These are phyloP conservation scores for Tapera naevia DNA, from an alignment of 2,797 vertebrate species.

Conservation along the genomic window DNA sequence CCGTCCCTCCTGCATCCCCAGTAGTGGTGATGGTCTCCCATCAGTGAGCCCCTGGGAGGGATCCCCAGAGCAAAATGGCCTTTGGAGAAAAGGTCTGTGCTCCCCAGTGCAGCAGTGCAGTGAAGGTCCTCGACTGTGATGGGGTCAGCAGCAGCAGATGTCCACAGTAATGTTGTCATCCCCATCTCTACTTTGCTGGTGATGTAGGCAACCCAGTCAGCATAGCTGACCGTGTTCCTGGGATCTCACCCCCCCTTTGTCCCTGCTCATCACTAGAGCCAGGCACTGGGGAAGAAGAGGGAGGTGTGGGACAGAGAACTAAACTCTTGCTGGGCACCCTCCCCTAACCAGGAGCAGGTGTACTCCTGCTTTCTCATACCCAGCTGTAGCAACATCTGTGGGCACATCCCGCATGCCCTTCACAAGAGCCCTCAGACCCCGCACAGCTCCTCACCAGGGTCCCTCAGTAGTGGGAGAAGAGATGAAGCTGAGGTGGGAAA, in stretches of 20 bases:
- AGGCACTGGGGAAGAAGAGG: not conserved
- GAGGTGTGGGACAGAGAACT: not conserved
- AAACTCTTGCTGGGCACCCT: not conserved
- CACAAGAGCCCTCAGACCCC: rapidly evolving
- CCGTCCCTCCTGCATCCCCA: not conserved
- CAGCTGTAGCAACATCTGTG: rapidly evolving
- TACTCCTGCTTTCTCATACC: not conserved
- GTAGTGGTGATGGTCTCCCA: not conserved
- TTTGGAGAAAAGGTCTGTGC: not conserved
- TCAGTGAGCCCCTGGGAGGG: rapidly evolving
- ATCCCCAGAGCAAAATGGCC: not conserved
- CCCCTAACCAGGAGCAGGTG: not conserved
- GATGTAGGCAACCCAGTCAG: not conserved
- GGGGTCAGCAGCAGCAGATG: not conserved
- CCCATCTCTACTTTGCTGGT: rapidly evolving
- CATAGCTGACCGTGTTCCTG: not conserved
- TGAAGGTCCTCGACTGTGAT: not conserved
- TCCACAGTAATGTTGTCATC: not conserved
- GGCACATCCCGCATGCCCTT: not conserved
- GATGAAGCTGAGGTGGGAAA: not conserved
- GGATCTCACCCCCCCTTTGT: not conserved
- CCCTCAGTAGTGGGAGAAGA: not conserved
- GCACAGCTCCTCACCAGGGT: not conserved
- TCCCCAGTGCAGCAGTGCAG: rapidly evolving
- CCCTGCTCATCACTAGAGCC: not conserved